Evolutionary conservation across 1,140 invertebrate species (phyloP), one percentile per base, ranked within the genome.

Genomic region (Brachionus plicatilis): DNA sequence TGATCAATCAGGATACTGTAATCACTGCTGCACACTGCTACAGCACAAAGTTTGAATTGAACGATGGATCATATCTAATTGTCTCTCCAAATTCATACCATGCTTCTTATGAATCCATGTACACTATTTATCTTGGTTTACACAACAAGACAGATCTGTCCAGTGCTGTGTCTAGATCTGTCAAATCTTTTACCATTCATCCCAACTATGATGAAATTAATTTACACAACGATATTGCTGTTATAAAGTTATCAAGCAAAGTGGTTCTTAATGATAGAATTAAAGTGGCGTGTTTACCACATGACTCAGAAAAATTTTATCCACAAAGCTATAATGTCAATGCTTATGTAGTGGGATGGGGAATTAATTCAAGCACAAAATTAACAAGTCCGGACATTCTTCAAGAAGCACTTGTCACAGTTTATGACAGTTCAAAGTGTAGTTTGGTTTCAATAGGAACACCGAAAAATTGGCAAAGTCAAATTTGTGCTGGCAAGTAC

Each of bases 21-120:
- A 27, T 80, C 29, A 80, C 78, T 27, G 78, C 78, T 17, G 78
- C 78, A 53, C 78, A 80, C 33, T 80, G 78, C 9, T 80, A 27
- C 20, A 37, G 33, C 33, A 37, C 33, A 7, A 37, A 37, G 7
- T 37, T 37, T 37, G 3, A 37, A 0, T 14, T 41, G 1, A 12
- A 1, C 33, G 41, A 78, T 5, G 24, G 12, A 41, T 37, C 29
- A 56, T 12, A 45, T 41, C 3, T 78, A 7, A 6, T 27, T 11
- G 78, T 80, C 0, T 20, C 24, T 12, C 4, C 47, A 17, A 80
- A 80, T 80, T 33, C n/a, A 7, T 80, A 29, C 20, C n/a, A 56
- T 56, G 20, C 78, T 8, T 33, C 78, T n/a, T 53, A 53, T 7
- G 78, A 53, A 27, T 60, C 78, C 14, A 65, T 65, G 50, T 80